These are phyloP conservation scores for Halictus rubicundus DNA, from an alignment of 1,140 invertebrate species.

Conservation along the genomic window DNA sequence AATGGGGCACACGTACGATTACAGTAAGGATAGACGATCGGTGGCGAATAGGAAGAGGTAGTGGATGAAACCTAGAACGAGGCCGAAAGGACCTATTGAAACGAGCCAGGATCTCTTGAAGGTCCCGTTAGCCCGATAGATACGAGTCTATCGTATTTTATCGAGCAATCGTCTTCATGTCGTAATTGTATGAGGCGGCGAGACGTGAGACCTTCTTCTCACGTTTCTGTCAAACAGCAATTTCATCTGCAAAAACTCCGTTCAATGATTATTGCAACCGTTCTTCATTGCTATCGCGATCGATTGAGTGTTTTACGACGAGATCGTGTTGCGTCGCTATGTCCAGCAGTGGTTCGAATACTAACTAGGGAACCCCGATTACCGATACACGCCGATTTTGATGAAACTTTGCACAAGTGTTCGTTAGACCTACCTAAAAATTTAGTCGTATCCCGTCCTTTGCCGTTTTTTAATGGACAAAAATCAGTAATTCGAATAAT, in stretches of 20 bases:
- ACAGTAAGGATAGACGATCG: conserved; percentile 1
- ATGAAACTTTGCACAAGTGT: no score
- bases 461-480: no score
- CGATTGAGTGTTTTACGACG: conserved; percentile 4
- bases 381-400: no score
- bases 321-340: no score
- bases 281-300: background rate
- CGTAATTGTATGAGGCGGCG: conserved; percentile 32
- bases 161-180: conserved; percentile 28
- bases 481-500: no score
- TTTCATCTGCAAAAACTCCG: background rate
- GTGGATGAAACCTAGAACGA: conserved; percentile 27
- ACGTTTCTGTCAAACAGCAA: conserved; percentile 3
- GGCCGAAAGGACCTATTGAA: conserved; percentile 37
- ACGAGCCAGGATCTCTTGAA: conserved; percentile 44
- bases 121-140: conserved; percentile 48
- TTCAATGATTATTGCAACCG: conserved; percentile 6
- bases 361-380: no score
- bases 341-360: no score
- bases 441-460: no score
- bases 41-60: background rate
- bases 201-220: background rate
- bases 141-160: conserved; percentile 45
- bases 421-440: no score
- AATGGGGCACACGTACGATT: conserved; percentile 29